Percentiles rank a stretch among this genome's conserved stretches.
phyloP scores from a whole-genome alignment of 2,888 invertebrate species.

The Amphipoea lucens region DNA sequence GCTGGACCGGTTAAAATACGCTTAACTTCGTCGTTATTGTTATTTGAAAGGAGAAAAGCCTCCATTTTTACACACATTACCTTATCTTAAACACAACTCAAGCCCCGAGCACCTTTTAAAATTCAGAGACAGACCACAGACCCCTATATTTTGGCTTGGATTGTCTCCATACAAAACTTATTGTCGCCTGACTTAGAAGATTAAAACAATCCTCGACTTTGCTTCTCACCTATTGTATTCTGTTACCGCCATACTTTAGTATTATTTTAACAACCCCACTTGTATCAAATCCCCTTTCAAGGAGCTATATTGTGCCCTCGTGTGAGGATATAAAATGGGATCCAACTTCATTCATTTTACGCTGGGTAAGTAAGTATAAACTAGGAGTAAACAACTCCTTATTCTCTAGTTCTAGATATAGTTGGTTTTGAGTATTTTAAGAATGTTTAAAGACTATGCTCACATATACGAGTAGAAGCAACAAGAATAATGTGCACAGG shows the following conservation, averaged over 20 bases:
- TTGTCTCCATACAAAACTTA: slow-evolving; percentile 8
- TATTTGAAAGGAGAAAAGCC: not conserved
- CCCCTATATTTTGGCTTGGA: not conserved
- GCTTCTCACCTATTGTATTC: slow-evolving; percentile 10
- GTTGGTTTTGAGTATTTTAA: not conserved
- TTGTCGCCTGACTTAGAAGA: not conserved
- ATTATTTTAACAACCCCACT: slow-evolving; percentile 34
- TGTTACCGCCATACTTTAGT: not conserved
- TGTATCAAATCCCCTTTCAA: slow-evolving; percentile 33
- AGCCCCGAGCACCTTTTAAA: not conserved
- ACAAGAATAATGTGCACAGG: too few species aligned
- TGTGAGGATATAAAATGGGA: not conserved
- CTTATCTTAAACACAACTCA: not conserved
- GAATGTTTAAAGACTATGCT: not conserved
- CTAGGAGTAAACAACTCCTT: too few species aligned
- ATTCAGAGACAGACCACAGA: not conserved
- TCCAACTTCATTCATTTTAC: slow-evolving; percentile 5
- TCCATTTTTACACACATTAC: not conserved
- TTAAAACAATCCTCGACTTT: slow-evolving; percentile 7
- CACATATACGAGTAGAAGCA: too few species aligned
- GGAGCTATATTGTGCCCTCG: not conserved
- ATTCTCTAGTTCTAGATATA: not conserved
- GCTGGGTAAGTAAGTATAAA: not conserved
- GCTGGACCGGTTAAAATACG: too few species aligned
- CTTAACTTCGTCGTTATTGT: not conserved